phyloP scores from a whole-genome alignment of 1,140 invertebrate genomes.

The Procambarus clarkii region DNA sequence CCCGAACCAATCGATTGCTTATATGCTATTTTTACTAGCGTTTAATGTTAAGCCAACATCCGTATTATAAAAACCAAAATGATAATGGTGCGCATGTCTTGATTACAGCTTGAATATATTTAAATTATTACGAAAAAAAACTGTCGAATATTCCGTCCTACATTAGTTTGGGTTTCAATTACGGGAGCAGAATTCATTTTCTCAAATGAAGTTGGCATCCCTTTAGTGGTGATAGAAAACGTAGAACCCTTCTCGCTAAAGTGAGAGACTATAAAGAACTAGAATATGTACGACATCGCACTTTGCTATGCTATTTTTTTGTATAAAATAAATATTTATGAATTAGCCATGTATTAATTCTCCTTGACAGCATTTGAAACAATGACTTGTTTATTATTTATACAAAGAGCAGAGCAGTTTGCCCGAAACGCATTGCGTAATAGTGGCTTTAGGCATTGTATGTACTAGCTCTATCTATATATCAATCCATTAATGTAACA shows the following conservation, averaged over 20 bases:
- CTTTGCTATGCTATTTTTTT: slow-evolving; percentile 8
- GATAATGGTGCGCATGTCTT: slow-evolving; percentile 1
- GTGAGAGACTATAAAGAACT: not conserved
- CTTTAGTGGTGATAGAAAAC: not conserved
- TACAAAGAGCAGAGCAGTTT: too few relatives aligned
- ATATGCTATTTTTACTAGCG: not conserved
- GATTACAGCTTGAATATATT: not conserved
- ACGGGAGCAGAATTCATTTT: too few relatives aligned
- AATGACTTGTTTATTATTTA: too few relatives aligned
- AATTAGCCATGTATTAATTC: not conserved
- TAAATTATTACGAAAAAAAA: not conserved
- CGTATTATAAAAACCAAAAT: not conserved
- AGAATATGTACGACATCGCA: not conserved
- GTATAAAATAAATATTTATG: slow-evolving; percentile 4
- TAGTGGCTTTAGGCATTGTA: too few relatives aligned
- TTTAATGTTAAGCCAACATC: not conserved
- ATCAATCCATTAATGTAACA: too few relatives aligned
- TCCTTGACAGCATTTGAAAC: not conserved
- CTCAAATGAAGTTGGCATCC: too few relatives aligned
- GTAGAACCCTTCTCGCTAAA: not conserved
- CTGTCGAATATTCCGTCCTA: not conserved
- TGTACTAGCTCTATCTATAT: too few relatives aligned
- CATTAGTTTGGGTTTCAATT: too few relatives aligned
- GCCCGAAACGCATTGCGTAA: too few relatives aligned
- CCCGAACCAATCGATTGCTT: not conserved